These are phyloP conservation scores for Anguilla pacifica DNA, from an alignment of 2,797 vertebrate species.

Conservation along the genomic window DNA sequence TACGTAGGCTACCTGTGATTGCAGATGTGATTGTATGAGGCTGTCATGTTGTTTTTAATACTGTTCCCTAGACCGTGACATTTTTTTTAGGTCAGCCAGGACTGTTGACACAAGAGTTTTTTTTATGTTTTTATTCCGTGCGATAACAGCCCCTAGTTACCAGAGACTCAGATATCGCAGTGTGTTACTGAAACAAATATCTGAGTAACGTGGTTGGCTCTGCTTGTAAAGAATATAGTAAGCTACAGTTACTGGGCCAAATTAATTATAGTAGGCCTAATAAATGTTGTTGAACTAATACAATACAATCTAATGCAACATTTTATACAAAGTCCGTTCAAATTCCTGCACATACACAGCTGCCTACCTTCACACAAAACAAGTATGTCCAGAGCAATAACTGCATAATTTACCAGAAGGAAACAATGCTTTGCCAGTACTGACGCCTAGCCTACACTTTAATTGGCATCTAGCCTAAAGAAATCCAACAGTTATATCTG, in stretches of 20 bases:
- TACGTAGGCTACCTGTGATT: not conserved
- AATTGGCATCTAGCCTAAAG: not conserved
- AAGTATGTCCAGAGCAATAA: not conserved
- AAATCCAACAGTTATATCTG: too few species aligned
- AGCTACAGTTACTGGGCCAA: not conserved
- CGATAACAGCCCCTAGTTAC: not conserved
- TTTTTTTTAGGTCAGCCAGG: not conserved
- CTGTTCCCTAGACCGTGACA: not conserved
- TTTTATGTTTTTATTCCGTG: not conserved
- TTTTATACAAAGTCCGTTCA: not conserved
- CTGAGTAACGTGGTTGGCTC: not conserved
- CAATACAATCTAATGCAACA: not conserved
- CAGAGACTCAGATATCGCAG: not conserved
- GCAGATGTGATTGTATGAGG: not conserved
- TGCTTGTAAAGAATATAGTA: not conserved
- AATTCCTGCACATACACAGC: not conserved
- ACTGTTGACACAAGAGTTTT: not conserved
- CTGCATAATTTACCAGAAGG: not conserved
- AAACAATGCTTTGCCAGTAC: not conserved
- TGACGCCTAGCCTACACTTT: not conserved
- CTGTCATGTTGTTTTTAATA: too few species aligned
- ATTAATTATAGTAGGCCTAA: not conserved
- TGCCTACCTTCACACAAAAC: not conserved
- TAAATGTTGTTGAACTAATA: not conserved
- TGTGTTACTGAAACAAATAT: slow-evolving; percentile 7